phyloP scores from a whole-genome alignment of 35 echinoderm and acorn worm species.

The Patiria miniata region DNA sequence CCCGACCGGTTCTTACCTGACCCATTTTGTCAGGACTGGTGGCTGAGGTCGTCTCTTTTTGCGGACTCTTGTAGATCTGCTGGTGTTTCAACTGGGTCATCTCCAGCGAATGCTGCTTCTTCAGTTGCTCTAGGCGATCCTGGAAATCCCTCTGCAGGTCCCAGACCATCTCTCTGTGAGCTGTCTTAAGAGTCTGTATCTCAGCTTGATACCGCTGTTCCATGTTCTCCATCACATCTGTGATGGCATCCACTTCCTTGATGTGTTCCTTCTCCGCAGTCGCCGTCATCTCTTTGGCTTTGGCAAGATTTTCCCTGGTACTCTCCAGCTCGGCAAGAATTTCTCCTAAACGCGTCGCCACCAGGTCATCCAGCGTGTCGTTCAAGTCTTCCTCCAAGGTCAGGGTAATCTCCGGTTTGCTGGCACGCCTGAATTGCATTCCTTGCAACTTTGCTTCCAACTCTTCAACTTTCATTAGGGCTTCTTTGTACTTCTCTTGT shows the following conservation, averaged over 20 bases:
- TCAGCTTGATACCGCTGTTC: conserved; percentile 23
- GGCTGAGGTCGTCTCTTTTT: not conserved
- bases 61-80: not conserved
- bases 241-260: conserved; percentile 42
- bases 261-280: conserved; percentile 8
- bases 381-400: conserved; percentile 25
- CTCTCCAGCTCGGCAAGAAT: conserved; percentile 22
- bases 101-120: not conserved
- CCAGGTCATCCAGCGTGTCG: conserved; percentile 39
- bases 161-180: conserved; percentile 2
- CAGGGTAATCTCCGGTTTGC: conserved; percentile 35
- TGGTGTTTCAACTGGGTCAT: conserved; percentile 5
- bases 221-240: conserved; percentile 44
- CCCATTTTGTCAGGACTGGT: not conserved
- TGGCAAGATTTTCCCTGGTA: not conserved
- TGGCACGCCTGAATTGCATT: conserved; percentile 22
- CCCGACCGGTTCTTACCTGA: conserved; percentile 40
- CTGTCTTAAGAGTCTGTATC: not conserved
- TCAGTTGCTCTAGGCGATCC: not conserved
- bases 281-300: not conserved
- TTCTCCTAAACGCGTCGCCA: conserved; percentile 1
- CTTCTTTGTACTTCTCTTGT: conserved; percentile 27
- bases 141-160: conserved; percentile 13
- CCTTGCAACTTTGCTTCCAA: conserved; percentile 45
- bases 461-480: conserved; percentile 30